Evolutionary conservation across 35 echinoderm and acorn worm species (phyloP).

Genomic region (Apostichopus japonicus): DNA sequence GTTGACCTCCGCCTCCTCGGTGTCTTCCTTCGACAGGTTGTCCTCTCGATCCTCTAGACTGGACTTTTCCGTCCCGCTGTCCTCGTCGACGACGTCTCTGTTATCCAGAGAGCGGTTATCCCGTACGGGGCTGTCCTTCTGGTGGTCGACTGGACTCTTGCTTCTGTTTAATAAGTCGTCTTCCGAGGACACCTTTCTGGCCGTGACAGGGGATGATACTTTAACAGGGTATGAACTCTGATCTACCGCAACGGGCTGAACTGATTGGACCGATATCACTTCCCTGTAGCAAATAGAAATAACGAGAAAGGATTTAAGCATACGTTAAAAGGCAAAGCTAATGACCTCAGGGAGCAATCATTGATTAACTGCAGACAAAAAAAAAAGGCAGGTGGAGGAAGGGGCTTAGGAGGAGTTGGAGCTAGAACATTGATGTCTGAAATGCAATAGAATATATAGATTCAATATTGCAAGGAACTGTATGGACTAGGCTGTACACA

Average conservation of each 20-base stretch:
- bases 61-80: slow-evolving; percentile 14
- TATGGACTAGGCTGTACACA: no score
- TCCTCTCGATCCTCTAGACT: slow-evolving; percentile 16
- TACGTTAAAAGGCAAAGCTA: not conserved
- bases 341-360: slow-evolving; percentile 16
- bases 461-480: no score
- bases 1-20: slow-evolving; percentile 20
- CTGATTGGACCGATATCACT: slow-evolving; percentile 25
- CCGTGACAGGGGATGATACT: not conserved
- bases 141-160: not conserved
- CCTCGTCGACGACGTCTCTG: not conserved
- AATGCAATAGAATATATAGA: no score
- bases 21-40: slow-evolving; percentile 15
- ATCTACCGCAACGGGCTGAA: not conserved
- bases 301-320: not conserved
- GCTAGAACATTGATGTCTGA: no score
- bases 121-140: not conserved
- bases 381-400: no score
- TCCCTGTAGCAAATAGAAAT: not conserved
- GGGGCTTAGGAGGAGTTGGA: no score
- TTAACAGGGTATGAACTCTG: slow-evolving; percentile 1
- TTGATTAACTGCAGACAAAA: no score
- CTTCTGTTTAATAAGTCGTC: slow-evolving; percentile 23
- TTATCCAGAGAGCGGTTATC: slow-evolving; percentile 15
- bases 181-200: not conserved